Conservation (phyloP, 2,888 invertebrate species). For the Ormia ochracea region DNA sequence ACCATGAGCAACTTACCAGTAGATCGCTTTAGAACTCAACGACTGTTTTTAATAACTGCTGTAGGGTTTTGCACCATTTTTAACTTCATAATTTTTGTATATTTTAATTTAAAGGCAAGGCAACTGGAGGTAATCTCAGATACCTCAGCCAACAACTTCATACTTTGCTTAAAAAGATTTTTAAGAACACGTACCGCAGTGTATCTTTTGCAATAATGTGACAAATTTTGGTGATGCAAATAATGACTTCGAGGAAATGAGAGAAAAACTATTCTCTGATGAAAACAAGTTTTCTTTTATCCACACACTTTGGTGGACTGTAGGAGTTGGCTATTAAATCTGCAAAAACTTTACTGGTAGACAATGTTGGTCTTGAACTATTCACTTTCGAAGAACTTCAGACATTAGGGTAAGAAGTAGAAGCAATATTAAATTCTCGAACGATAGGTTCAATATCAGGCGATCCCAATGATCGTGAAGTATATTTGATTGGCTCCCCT, state of each 20-base stretch:
- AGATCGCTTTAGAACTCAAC: not conserved
- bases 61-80: not conserved
- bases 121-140: no score
- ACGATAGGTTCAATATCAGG: no score
- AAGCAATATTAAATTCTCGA: not conserved
- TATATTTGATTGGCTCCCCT: no score
- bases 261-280: not conserved
- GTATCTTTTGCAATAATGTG: no score
- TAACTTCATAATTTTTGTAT: not conserved
- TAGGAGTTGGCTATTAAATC: slow-evolving; percentile 23
- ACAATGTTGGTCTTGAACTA: not conserved
- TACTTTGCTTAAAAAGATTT: not conserved
- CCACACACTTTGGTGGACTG: slow-evolving; percentile 5
- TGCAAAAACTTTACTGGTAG: not conserved
- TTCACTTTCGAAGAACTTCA: not conserved
- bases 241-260: not conserved
- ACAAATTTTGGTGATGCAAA: not conserved
- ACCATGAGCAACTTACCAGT: not conserved
- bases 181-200: not conserved
- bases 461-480: no score
- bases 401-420: not conserved
- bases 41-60: not conserved
- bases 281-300: not conserved
- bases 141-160: no score
- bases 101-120: no score